Evolutionary conservation across 2,797 vertebrate species (phyloP).

Genomic region (Enoplosus armatus): DNA sequence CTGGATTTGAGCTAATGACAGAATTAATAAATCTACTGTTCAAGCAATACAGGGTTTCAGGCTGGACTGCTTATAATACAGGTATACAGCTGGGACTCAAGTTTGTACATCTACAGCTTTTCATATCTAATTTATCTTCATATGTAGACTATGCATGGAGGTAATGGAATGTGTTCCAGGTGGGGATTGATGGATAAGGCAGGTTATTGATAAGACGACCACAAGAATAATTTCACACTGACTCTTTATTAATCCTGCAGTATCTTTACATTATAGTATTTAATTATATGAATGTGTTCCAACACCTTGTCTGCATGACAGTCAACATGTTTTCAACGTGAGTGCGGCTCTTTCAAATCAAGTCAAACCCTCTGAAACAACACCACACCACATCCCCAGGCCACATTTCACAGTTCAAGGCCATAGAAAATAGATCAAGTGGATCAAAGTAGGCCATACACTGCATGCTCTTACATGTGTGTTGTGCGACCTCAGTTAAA

Average conservation of each 20-base stretch:
- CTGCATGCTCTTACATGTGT: neutral
- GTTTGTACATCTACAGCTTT: neutral
- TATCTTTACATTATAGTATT: conserved; percentile 24
- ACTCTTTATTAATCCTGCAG: conserved; percentile 67
- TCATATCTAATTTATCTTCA: neutral
- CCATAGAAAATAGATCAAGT: conserved; percentile 34
- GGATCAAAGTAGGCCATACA: conserved; percentile 30
- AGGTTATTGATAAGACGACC: conserved; percentile 35
- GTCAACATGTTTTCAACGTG: neutral
- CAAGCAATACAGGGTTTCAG: neutral
- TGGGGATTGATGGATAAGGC: too few relatives aligned
- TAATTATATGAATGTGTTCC: conserved; percentile 9
- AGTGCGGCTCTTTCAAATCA: conserved; percentile 15
- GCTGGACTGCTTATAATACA: neutral
- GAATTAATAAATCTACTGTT: neutral
- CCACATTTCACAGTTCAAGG: conserved; percentile 76
- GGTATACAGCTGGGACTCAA: neutral
- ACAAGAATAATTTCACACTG: conserved; percentile 28
- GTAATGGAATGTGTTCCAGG: neutral
- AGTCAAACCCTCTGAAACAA: conserved; percentile 6
- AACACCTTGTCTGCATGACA: conserved; percentile 7
- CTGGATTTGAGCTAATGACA: neutral
- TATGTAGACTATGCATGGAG: neutral
- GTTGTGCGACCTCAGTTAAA: neutral
- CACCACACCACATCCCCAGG: conserved; percentile 17